Conservation (phyloP, 1,140 invertebrate species). For the Cydia fagiglandana region DNA sequence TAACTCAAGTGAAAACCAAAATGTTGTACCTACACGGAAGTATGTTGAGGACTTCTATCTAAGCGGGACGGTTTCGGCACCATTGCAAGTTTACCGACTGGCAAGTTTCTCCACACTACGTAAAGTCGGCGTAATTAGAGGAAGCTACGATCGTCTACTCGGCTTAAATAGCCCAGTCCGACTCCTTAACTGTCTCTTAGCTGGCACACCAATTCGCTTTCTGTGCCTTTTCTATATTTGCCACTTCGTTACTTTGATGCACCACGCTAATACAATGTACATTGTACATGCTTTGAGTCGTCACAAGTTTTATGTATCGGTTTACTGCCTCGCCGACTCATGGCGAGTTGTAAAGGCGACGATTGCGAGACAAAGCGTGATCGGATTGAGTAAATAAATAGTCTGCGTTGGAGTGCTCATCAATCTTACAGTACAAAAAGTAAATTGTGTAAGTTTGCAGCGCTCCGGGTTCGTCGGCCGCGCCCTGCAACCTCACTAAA, state of each 20-base stretch:
- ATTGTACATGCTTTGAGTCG: slow-evolving; percentile 42
- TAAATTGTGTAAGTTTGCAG: slow-evolving; percentile 68
- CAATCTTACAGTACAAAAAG: slow-evolving; percentile 64
- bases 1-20: slow-evolving; percentile 28
- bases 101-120: slow-evolving; percentile 58
- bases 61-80: slow-evolving; percentile 38
- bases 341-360: slow-evolving; percentile 60
- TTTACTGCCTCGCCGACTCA: slow-evolving; percentile 52
- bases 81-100: slow-evolving; percentile 49
- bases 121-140: slow-evolving; percentile 61
- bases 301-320: slow-evolving; percentile 56
- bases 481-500: slow-evolving; percentile 66
- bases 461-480: slow-evolving; percentile 59
- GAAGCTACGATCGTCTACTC: slow-evolving; percentile 50
- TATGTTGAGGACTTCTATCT: slow-evolving; percentile 26
- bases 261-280: slow-evolving; percentile 32
- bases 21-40: slow-evolving; percentile 18
- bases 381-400: slow-evolving; percentile 74
- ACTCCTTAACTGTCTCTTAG: slow-evolving; percentile 46
- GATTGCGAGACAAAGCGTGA: slow-evolving; percentile 70
- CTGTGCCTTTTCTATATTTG: slow-evolving; percentile 43
- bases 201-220: slow-evolving; percentile 42
- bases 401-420: slow-evolving; percentile 66
- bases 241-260: slow-evolving; percentile 32
- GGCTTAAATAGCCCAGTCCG: slow-evolving; percentile 46